phyloP scores from a whole-genome alignment of 2,113 vertebrate genomes.

The Galbula dea region DNA sequence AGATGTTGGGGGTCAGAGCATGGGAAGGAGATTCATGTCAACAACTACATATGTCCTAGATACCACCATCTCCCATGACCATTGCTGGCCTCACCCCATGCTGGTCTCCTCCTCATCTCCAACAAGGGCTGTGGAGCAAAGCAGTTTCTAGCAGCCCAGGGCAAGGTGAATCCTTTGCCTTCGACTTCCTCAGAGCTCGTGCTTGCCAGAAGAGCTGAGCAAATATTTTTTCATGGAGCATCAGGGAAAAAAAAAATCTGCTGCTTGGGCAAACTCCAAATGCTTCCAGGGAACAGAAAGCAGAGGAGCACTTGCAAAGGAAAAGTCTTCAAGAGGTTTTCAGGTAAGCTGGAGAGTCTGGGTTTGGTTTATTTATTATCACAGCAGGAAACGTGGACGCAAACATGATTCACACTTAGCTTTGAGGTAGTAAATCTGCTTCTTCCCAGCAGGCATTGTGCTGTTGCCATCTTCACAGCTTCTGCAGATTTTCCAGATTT shows the following conservation, averaged over 20 bases:
- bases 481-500: neutral
- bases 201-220: conserved; percentile 51
- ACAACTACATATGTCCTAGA: neutral
- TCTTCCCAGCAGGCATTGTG: neutral
- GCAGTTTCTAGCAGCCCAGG: conserved; percentile 42
- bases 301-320: neutral
- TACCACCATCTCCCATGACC: neutral
- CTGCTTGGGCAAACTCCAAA: neutral
- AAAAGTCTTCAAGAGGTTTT: neutral
- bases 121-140: conserved; percentile 17
- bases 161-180: conserved; percentile 47
- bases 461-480: neutral
- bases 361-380: neutral
- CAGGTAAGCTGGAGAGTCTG: neutral
- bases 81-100: neutral
- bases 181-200: neutral
- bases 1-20: neutral
- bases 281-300: neutral
- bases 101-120: neutral
- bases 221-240: conserved; percentile 1
- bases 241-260: neutral
- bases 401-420: neutral
- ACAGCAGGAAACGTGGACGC: neutral
- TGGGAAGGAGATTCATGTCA: neutral
- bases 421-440: neutral